Conservation (phyloP, 2,888 invertebrate species). For the Sphinx pinastri region DNA sequence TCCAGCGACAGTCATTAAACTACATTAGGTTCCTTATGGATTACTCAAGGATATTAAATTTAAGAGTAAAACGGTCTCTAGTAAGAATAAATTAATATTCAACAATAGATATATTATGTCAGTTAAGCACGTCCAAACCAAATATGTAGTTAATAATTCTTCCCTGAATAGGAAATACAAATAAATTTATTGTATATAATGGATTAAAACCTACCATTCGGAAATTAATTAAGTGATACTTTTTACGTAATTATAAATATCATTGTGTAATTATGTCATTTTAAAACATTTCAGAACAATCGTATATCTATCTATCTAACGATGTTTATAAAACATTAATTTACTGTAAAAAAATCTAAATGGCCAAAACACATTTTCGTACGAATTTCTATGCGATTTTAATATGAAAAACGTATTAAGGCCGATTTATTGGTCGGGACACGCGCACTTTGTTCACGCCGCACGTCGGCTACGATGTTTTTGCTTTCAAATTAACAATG, state of each 20-base stretch:
- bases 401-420: neutral
- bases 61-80: neutral
- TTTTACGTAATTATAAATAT: too few relatives aligned
- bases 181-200: too few relatives aligned
- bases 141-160: neutral
- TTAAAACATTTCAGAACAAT: too few relatives aligned
- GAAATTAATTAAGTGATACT: too few relatives aligned
- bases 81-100: constrained; percentile 13
- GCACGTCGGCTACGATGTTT: neutral
- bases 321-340: neutral
- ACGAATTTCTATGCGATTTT: neutral
- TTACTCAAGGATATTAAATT: constrained; percentile 20
- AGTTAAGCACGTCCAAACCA: neutral
- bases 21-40: constrained; percentile 15
- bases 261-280: too few relatives aligned
- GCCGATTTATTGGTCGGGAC: neutral
- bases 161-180: too few relatives aligned
- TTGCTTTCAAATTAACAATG: constrained; percentile 23
- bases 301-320: too few relatives aligned
- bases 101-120: neutral
- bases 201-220: too few relatives aligned
- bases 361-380: neutral
- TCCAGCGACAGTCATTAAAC: constrained; percentile 28
- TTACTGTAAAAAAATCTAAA: too few relatives aligned
- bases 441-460: neutral